Percentiles rank a stretch among this genome's conserved stretches.
Evolutionary conservation across 1,140 invertebrate species (phyloP).

Genomic region (Orius insidiosus): DNA sequence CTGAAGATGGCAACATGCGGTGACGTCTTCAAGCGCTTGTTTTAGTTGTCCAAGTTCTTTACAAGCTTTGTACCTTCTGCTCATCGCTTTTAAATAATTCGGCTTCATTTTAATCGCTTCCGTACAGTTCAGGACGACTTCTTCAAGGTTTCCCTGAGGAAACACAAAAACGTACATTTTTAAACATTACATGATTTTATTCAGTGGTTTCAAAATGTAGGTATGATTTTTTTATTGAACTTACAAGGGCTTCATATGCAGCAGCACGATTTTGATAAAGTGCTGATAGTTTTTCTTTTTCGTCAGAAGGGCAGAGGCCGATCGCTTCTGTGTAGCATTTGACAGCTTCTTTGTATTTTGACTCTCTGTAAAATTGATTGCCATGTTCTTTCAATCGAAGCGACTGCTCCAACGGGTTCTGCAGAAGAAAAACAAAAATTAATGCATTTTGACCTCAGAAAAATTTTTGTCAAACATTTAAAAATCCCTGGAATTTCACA

Average conservation of each 20-base stretch:
- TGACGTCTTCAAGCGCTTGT: constrained; percentile 76
- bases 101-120: constrained; percentile 71
- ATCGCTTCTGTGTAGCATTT: constrained; percentile 77
- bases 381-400: constrained; percentile 67
- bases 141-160: constrained; percentile 61
- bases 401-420: constrained; percentile 48
- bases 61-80: constrained; percentile 62
- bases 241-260: constrained; percentile 76
- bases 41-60: constrained; percentile 61
- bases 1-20: constrained; percentile 78
- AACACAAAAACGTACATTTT: constrained; percentile 20
- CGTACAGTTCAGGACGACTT: constrained; percentile 73
- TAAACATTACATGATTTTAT: too few relatives aligned
- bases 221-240: constrained; percentile 10
- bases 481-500: too few relatives aligned
- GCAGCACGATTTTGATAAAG: constrained; percentile 94
- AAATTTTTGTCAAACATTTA: too few relatives aligned
- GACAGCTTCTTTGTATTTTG: constrained; percentile 78
- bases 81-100: constrained; percentile 76
- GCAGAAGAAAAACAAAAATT: constrained; percentile 17
- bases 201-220: too few relatives aligned
- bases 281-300: constrained; percentile 58
- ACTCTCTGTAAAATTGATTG: constrained; percentile 70
- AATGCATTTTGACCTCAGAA: too few relatives aligned
- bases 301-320: constrained; percentile 56